These are phyloP conservation scores for Andricus curvator DNA, from an alignment of 2,888 invertebrate species.

Conservation along the genomic window DNA sequence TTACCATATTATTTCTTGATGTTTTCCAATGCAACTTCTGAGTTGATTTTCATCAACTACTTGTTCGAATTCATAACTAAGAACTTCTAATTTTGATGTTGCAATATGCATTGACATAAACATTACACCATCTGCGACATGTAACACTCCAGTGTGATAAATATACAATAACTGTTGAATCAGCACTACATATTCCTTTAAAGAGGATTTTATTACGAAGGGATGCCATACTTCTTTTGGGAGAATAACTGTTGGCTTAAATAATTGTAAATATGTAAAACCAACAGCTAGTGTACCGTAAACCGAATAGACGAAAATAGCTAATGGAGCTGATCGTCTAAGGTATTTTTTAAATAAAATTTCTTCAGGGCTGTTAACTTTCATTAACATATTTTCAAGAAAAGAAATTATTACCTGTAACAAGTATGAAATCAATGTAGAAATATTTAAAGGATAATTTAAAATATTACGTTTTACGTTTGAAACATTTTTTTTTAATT, in stretches of 20 bases:
- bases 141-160: neutral
- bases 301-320: neutral
- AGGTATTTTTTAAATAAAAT: constrained; percentile 1
- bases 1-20: constrained; percentile 33
- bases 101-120: constrained; percentile 26
- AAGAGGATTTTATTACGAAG: neutral
- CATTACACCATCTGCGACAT: constrained; percentile 4
- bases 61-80: neutral
- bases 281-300: constrained; percentile 5
- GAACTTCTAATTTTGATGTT: constrained; percentile 1
- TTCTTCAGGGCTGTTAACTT: neutral
- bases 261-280: constrained; percentile 4
- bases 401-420: neutral
- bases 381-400: neutral
- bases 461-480: no score
- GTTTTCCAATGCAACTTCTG: neutral
- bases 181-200: neutral
- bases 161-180: constrained; percentile 2
- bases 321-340: neutral
- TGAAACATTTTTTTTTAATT: no score
- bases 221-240: constrained; percentile 33
- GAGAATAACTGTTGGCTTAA: neutral
- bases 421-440: neutral
- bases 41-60: neutral
- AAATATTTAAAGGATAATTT: neutral